A percentile compares a stretch with the other conserved stretches of the same genome.
Conservation (phyloP, 1,140 invertebrate genomes). For the Rhyacophila brunnea region DNA sequence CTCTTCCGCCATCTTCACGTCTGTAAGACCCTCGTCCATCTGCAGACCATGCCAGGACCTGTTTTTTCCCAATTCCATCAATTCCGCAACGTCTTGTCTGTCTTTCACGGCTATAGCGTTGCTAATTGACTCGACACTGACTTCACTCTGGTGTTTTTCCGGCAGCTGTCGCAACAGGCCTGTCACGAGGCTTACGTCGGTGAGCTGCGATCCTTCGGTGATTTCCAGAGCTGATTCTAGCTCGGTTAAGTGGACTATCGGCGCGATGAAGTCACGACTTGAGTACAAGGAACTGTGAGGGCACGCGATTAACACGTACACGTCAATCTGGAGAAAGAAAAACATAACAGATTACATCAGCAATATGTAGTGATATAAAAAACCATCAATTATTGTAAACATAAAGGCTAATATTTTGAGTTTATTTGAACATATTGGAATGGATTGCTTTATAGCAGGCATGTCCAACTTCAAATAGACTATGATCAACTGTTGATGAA, state of each 20-base stretch:
- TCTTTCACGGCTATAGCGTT: conserved; percentile 41
- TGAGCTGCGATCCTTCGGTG: conserved; percentile 47
- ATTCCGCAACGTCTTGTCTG: conserved; percentile 54
- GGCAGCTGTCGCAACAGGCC: conserved; percentile 57
- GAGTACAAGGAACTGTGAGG: conserved; percentile 83
- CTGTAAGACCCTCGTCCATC: conserved; percentile 66
- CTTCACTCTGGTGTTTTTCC: conserved; percentile 31
- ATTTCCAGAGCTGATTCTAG: conserved; percentile 84
- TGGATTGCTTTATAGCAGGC: no score
- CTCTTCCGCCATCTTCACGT: conserved; percentile 58
- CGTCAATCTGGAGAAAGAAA: conserved; percentile 83
- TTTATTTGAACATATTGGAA: no score
- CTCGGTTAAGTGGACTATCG: conserved; percentile 90
- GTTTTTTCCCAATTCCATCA: conserved; percentile 57
- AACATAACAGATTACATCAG: no score
- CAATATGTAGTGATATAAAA: no score
- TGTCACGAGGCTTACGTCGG: conserved; percentile 71
- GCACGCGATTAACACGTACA: conserved; percentile 88
- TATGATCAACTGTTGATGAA: no score
- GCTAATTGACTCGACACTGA: conserved; percentile 5
- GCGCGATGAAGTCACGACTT: conserved; percentile 83
- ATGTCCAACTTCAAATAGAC: no score
- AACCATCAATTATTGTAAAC: no score
- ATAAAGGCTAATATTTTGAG: no score
- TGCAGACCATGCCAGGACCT: conserved; percentile 74